Conservation (phyloP, 2,888 invertebrate species). For the Acleris laterana region DNA sequence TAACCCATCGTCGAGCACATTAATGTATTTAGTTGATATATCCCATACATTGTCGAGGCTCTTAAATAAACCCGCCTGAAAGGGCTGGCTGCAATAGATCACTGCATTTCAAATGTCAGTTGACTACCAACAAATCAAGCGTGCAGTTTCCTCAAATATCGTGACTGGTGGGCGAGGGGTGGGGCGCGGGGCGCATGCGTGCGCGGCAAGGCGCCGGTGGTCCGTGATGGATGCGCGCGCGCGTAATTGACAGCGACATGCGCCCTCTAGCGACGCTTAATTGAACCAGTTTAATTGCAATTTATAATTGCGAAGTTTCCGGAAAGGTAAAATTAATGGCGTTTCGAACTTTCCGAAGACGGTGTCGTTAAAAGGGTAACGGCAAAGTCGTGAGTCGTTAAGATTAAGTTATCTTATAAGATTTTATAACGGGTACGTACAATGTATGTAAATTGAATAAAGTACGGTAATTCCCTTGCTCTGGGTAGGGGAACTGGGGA, state of each 20-base stretch:
- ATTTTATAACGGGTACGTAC: constrained; percentile 1
- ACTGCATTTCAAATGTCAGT: constrained; percentile 28
- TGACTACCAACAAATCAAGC: constrained; percentile 29
- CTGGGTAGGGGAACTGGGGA: no score
- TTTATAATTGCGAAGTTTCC: constrained; percentile 16
- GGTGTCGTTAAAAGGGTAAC: constrained; percentile 12
- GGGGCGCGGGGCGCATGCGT: constrained; percentile 14
- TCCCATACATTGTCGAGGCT: not conserved
- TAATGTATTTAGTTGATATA: not conserved
- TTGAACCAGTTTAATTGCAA: constrained; percentile 19
- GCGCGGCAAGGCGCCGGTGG: constrained; percentile 13
- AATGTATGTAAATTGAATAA: constrained; percentile 3
- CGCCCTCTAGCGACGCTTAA: constrained; percentile 20
- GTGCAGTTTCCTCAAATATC: constrained; percentile 32
- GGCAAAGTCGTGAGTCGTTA: constrained; percentile 20
- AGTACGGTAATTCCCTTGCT: not conserved
- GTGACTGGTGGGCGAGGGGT: constrained; percentile 22
- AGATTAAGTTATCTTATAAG: constrained; percentile 13
- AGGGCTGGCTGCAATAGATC: constrained; percentile 17
- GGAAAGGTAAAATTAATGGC: constrained; percentile 28
- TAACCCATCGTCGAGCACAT: no score
- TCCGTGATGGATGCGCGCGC: constrained; percentile 33
- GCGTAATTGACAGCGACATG: constrained; percentile 39
- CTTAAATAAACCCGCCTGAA: not conserved
- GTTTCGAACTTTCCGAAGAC: constrained; percentile 11